Conservation (phyloP, 2,888 invertebrate species). For the Heliconius aoede region DNA sequence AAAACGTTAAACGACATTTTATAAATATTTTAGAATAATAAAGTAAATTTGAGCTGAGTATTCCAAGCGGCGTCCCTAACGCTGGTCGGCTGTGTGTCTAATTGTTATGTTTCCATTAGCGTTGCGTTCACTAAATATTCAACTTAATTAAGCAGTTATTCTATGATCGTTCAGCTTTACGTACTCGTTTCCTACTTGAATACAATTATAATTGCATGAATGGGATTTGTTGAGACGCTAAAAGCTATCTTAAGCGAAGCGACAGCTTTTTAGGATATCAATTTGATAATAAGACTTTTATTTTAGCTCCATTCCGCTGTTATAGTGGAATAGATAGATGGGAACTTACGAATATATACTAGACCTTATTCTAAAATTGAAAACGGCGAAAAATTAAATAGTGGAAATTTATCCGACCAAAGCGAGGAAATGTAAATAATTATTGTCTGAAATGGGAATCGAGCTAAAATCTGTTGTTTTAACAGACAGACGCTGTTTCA, state of each 20-base stretch:
- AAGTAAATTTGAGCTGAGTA: neutral
- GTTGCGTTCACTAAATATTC: constrained; percentile 38
- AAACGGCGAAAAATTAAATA: no score
- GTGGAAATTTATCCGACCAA: neutral
- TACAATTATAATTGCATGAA: constrained; percentile 12
- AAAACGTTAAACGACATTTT: neutral
- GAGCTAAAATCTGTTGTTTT: neutral
- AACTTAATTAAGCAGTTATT: constrained; percentile 23
- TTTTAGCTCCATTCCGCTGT: neutral
- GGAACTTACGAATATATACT: neutral
- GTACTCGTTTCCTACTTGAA: constrained; percentile 17
- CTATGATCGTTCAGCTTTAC: constrained; percentile 21
- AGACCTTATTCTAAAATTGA: neutral
- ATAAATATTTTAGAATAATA: neutral
- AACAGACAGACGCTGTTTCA: no score
- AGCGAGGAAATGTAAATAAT: neutral
- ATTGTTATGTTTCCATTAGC: constrained; percentile 47
- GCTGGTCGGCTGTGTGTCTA: constrained; percentile 33
- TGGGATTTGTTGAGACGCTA: neutral
- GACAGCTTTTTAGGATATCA: neutral
- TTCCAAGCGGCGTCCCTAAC: constrained; percentile 10
- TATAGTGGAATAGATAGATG: neutral
- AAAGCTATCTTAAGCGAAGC: neutral
- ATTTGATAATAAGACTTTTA: neutral
- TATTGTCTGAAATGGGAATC: neutral